These are phyloP conservation scores for Julus scandinavius DNA, from an alignment of 2,888 invertebrate species.

Conservation along the genomic window DNA sequence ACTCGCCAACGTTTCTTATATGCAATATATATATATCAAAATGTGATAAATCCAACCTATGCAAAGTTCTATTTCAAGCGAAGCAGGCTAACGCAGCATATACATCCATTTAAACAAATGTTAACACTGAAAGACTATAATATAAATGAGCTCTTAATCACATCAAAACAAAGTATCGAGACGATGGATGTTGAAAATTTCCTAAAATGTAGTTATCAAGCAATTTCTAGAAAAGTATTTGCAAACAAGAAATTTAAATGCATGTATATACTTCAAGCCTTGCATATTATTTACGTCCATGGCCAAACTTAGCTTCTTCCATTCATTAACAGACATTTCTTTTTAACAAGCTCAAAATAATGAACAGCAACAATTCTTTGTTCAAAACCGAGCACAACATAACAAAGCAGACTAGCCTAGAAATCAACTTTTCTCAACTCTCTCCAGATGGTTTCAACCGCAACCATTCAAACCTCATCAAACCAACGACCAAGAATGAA, in stretches of 20 bases:
- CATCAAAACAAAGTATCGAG: too few relatives aligned
- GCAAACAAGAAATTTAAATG: background rate
- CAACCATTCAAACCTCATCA: background rate
- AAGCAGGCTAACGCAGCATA: background rate
- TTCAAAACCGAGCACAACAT: constrained; percentile 27
- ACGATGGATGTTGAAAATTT: too few relatives aligned
- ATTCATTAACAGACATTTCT: constrained; percentile 31
- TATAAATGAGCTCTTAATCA: too few relatives aligned
- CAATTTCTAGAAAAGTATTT: too few relatives aligned
- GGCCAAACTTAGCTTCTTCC: constrained; percentile 23
- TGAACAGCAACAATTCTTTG: constrained; percentile 35
- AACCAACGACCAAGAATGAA: background rate
- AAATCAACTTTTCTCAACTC: constrained; percentile 37
- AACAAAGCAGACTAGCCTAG: constrained; percentile 38
- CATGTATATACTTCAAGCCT: background rate
- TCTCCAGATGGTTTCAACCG: constrained; percentile 26
- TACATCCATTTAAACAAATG: background rate
- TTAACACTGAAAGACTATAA: too few relatives aligned
- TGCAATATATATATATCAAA: constrained; percentile 17
- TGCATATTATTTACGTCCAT: background rate
- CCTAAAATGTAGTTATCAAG: too few relatives aligned
- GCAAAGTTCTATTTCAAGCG: background rate
- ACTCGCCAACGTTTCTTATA: constrained; percentile 12
- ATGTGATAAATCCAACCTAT: constrained; percentile 6
- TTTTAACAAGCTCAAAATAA: constrained; percentile 30